Conservation (phyloP, 2,888 invertebrate genomes). For the Lucinisca nassula region DNA sequence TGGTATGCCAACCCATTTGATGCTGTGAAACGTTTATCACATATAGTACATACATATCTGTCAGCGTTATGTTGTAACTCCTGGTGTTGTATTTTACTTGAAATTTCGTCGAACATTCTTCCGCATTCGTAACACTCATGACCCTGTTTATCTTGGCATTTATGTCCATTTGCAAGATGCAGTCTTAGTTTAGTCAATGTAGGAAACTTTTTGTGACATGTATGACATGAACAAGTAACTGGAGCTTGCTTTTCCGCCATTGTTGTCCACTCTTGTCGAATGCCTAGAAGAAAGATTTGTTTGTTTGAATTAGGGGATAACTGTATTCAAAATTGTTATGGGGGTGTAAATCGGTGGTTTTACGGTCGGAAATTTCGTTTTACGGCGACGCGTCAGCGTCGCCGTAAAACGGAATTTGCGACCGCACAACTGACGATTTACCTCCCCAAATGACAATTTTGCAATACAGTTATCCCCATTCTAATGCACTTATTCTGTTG, state of each 20-base stretch:
- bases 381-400: too few relatives aligned
- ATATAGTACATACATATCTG: not conserved
- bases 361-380: too few relatives aligned
- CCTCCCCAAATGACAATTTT: too few relatives aligned
- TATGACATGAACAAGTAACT: not conserved
- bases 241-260: not conserved
- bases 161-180: not conserved
- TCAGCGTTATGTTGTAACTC: not conserved
- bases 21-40: not conserved
- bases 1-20: not conserved
- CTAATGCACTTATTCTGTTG: too few relatives aligned
- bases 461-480: too few relatives aligned
- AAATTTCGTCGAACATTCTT: not conserved
- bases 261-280: not conserved
- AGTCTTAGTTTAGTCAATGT: not conserved
- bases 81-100: not conserved
- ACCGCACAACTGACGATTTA: too few relatives aligned
- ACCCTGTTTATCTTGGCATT: not conserved
- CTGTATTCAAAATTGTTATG: too few relatives aligned
- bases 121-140: not conserved
- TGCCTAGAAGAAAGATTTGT: too few relatives aligned
- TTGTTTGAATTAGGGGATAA: too few relatives aligned
- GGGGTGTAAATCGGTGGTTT: too few relatives aligned
- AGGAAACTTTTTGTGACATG: not conserved
- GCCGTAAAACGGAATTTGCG: too few relatives aligned